Evolutionary conservation across 1,140 invertebrate genomes (phyloP), one percentile per base, ranked within the genome.

Genomic region (Babylonia areolata): DNA sequence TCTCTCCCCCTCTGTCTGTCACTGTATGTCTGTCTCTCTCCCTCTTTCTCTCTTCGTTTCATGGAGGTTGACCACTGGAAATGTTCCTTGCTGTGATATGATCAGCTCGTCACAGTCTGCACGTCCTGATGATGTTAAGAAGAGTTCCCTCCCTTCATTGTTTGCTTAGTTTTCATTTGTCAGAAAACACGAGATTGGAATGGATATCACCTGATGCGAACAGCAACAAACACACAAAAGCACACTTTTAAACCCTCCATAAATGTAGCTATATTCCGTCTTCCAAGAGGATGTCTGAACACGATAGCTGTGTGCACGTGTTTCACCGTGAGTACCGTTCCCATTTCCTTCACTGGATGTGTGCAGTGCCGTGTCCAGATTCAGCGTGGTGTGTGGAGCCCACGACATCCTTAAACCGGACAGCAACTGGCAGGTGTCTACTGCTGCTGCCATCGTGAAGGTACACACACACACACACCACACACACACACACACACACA

Each of bases 371-470:
- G 33, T 28, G 2, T 84, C 82, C 5, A 40, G 82, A 40, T 84
- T 84, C 64, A 11, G 64, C 35, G 82, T 84, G 39, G n/a, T 84
- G 64, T 84, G 82, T 35, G 82, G 82, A 84, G 82, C 82, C 23
- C 82, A 84, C 40, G 69, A 84, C 69, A 84, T 84, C 23, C 31
- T 80, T 3, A 33, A n/a, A 28, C 40, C 40, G 28, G 78, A 80
- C 40, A 58, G 78, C 28, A 51, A 80, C 78, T 51, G 42, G 78
- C 78, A 80, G 42, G 40, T 40, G 40, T n/a, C 78, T 33, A 42
- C 39, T 3, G 78, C 78, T 20, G n/a, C 40, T 37, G 33, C 31
- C 33, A 80, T 80, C 78, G 35, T 5, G 20, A 80, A 33, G 78
- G 78, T 80, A 79, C 37, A 39, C 77, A 42, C 77, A 79, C 77